These are phyloP conservation scores for Andrena chrysosceles DNA, from an alignment of 2,888 invertebrate species.

Conservation along the genomic window DNA sequence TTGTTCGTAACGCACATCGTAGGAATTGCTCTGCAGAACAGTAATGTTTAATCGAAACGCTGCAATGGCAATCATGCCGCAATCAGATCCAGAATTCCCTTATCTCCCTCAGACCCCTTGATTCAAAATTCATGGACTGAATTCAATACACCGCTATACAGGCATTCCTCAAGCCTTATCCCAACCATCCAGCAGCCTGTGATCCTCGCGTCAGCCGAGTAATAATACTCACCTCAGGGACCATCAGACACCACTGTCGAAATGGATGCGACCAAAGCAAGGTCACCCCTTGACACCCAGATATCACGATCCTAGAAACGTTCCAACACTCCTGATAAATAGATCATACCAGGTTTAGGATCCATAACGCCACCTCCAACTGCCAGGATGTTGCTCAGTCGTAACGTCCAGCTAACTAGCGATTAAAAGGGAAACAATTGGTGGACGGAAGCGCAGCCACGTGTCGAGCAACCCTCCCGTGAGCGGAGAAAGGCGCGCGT, in stretches of 20 bases:
- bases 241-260: neutral
- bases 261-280: constrained; percentile 26
- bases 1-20: constrained; percentile 17
- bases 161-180: neutral
- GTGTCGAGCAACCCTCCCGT: constrained; percentile 83
- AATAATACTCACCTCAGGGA: neutral
- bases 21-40: neutral
- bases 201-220: neutral
- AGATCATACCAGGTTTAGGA: no score
- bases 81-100: no score
- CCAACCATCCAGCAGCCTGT: no score
- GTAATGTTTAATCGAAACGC: neutral
- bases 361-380: neutral
- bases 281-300: constrained; percentile 45
- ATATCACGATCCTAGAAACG: neutral
- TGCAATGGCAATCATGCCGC: no score
- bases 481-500: constrained; percentile 55
- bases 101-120: neutral
- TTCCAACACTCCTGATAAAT: neutral
- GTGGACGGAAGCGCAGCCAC: constrained; percentile 57
- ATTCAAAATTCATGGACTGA: constrained; percentile 14
- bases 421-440: constrained; percentile 14
- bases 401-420: neutral
- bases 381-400: neutral
- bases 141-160: neutral